Conservation (phyloP, 2,797 vertebrate genomes). For the Melanotaenia pygmaea region DNA sequence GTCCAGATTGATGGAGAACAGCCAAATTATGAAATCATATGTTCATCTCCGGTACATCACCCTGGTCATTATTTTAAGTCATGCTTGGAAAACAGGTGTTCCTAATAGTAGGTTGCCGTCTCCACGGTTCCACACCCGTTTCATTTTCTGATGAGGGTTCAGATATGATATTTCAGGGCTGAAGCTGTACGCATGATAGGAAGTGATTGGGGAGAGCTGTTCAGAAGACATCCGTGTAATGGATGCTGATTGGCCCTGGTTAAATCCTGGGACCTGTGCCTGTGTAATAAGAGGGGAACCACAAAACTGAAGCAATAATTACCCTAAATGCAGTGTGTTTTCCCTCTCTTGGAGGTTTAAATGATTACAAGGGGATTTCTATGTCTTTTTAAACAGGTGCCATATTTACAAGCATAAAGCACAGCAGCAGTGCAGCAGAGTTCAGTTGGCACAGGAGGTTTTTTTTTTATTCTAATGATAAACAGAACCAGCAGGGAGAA, state of each 20-base stretch:
- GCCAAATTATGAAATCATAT: constrained; percentile 85
- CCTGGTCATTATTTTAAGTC: constrained; percentile 79
- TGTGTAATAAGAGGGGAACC: constrained; percentile 57
- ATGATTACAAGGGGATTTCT: constrained; percentile 66
- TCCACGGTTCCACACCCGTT: constrained; percentile 61
- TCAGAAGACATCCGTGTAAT: constrained; percentile 82
- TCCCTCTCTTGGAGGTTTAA: constrained; percentile 37
- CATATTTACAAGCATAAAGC: constrained; percentile 62
- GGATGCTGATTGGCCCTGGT: constrained; percentile 79
- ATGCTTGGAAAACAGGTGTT: constrained; percentile 85
- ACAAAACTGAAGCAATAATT: constrained; percentile 46
- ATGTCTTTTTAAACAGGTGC: constrained; percentile 74
- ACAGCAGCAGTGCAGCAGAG: constrained; percentile 55
- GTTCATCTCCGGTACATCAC: constrained; percentile 66
- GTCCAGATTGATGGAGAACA: constrained; percentile 72
- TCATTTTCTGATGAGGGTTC: constrained; percentile 77
- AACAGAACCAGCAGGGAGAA: constrained; percentile 74
- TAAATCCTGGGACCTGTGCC: constrained; percentile 58
- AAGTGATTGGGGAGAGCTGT: constrained; percentile 77
- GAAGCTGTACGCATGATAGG: constrained; percentile 67
- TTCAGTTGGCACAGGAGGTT: constrained; percentile 47
- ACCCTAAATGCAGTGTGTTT: constrained; percentile 59
- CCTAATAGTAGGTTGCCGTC: constrained; percentile 77
- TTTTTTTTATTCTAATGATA: constrained; percentile 55
- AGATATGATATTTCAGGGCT: constrained; percentile 85